Evolutionary conservation across 2,888 invertebrate genomes (phyloP), one percentile per base, ranked within the genome.

Genomic region (Aporophyla lueneburgensis): DNA sequence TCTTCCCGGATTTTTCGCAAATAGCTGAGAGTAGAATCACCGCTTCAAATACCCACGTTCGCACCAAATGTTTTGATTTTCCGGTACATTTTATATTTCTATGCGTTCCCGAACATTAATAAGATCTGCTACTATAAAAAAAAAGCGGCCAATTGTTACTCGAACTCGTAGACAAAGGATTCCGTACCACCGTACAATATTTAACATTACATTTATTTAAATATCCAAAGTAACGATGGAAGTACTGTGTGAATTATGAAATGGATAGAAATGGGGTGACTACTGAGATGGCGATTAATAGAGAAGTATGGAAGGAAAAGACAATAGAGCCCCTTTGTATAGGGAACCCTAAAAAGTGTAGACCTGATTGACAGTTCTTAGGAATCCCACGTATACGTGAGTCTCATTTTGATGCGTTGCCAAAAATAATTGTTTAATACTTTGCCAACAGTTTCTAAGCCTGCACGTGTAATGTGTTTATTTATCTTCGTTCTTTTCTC

Each of bases 361-460:
- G n/a, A 59, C 16, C 21, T 56, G 33, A 53, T 65, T 63, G 56
- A 73, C 40, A 70, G 66, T 59, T 74, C 27, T 40, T 53, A 46
- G 66, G 53, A 58, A 77, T 40, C 12, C 40, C 65, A 76, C 59
- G 76, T 71, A 27, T 59, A 9, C 27, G 14, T 49, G 10, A 51
- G 54, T 63, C 54, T 76, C 16, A 67, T 76, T 46, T 33, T 61
- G 33, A 72, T 51, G 63, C 40, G 54, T 43, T 69, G 73, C 85
- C 75, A 76, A 77, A 40, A 68, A 68, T 43, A 73, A 74, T 46
- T 65, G 66, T 74, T 71, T 73, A 73, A 67, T 68, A 56, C 27
- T 51, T 66, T 61, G 24, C 19, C 33, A 73, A 33, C 63, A n/a
- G 10, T 68, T 79, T 61, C 56, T 6, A n/a, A 58, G 21, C 14